Percentiles rank a stretch among this genome's conserved stretches.
These are phyloP conservation scores for Phasianus colchicus DNA, from an alignment of 2,113 vertebrate genomes.

Conservation along the genomic window DNA sequence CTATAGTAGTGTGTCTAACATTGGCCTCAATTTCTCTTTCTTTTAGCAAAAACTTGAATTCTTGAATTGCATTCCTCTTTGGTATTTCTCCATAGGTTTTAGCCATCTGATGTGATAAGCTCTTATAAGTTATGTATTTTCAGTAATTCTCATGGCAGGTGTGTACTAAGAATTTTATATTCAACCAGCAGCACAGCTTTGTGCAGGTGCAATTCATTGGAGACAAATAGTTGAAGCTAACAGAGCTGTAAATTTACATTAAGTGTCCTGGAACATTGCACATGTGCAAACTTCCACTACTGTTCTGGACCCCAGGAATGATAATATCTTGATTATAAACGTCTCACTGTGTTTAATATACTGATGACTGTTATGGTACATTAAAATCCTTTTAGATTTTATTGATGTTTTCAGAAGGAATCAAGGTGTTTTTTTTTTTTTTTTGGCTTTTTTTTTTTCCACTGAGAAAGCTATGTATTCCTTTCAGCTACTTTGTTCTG, in stretches of 20 bases:
- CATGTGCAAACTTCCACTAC: accelerated
- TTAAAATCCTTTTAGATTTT: background rate
- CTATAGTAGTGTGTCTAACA: background rate
- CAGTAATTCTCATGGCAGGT: background rate
- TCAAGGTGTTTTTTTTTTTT: background rate
- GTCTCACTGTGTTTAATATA: background rate
- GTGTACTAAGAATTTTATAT: background rate
- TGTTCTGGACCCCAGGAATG: background rate
- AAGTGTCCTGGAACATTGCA: background rate
- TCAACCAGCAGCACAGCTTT: background rate
- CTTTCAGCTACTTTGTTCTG: background rate
- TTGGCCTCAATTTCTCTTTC: background rate
- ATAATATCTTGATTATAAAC: background rate
- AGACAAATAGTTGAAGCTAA: background rate
- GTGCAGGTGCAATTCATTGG: background rate
- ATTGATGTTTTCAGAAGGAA: background rate
- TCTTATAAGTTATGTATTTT: background rate
- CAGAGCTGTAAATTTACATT: background rate
- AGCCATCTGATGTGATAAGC: background rate
- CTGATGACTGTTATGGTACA: background rate
- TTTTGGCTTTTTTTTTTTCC: background rate
- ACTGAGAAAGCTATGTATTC: background rate
- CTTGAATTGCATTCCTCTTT: background rate
- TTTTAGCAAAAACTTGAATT: background rate
- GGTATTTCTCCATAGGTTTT: background rate